Evolutionary conservation across 2,797 vertebrate species (phyloP), one percentile per base, ranked within the genome.

Genomic region (Scolopax bukidnonensis): DNA sequence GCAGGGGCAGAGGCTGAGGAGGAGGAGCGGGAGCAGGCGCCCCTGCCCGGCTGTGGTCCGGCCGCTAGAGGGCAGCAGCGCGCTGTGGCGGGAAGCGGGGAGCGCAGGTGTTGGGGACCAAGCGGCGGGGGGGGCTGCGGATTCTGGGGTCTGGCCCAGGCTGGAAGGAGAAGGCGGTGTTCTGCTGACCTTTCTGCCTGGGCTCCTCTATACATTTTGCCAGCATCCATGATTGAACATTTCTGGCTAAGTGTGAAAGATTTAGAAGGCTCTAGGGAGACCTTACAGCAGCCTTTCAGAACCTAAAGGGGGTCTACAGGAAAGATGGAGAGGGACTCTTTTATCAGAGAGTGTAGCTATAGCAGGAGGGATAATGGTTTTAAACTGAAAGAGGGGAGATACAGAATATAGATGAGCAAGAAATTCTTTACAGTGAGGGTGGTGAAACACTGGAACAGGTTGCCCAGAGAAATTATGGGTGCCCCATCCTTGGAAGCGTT

Each of bases 221-320:
- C 17, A 5, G 4, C 43, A 16, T 7, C 11, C 30, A 0, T 4
- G 8, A 0, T 1, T 4, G 47, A 41, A 40, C 7, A 0, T 17
- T 50, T 15, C 30, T 1, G 1, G 56, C 11, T 1, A 14, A 3
- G 5, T 5, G 21, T 8, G 57, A 12, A 48, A 38, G 10, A 6
- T 23, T 57, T 33, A 33, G n/a, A 57, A 57, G 56, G 56, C n/a
- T 33, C n/a, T 5, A 20, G 56, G 56, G n/a, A 33, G 56, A 33
- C 56, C 21, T 33, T 23, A 23, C 10, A 23, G 21, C 12, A 3
- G 54, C 54, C 32, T 33, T n/a, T 32, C 54, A 33, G 32, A 23
- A 56, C 32, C 32, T 56, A n/a, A 56, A 56, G 32, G 54, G 20
- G 13, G 54, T 9, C 54, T 56, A 33, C 32, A 21, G 54, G 54